These are phyloP conservation scores for Lordiphosa fenestrarum DNA, from an alignment of 2,888 invertebrate genomes.

Conservation along the genomic window DNA sequence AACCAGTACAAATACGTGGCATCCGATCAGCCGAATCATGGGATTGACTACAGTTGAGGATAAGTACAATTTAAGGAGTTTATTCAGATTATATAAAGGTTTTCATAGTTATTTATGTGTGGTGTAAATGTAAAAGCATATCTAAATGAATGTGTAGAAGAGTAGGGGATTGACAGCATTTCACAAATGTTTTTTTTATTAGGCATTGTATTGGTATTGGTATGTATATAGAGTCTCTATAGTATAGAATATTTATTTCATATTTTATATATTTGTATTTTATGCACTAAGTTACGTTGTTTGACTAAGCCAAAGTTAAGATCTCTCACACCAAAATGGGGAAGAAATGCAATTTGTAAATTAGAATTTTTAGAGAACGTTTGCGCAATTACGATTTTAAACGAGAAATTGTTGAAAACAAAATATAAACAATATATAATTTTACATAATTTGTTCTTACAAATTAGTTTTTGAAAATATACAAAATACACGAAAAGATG, in stretches of 20 bases:
- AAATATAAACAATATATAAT: constrained; percentile 25
- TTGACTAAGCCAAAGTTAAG: constrained; percentile 37
- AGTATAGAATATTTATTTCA: constrained; percentile 14
- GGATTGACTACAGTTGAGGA: constrained; percentile 31
- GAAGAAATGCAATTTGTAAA: constrained; percentile 20
- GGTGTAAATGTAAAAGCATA: constrained; percentile 25
- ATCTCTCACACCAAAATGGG: constrained; percentile 19
- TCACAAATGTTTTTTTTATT: constrained; percentile 34
- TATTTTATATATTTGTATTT: not conserved
- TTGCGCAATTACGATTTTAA: constrained; percentile 25
- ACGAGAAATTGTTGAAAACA: constrained; percentile 11
- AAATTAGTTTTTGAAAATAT: constrained; percentile 12
- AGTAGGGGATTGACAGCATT: constrained; percentile 6
- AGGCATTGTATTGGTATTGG: constrained; percentile 12
- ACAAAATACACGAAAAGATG: constrained; percentile 1
- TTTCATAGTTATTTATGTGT: constrained; percentile 23
- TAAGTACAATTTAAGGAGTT: constrained; percentile 24
- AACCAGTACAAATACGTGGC: constrained; percentile 1
- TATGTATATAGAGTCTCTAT: constrained; percentile 27
- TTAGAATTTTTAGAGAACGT: constrained; percentile 28
- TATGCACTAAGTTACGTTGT: too few species aligned
- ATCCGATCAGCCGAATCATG: constrained; percentile 35
- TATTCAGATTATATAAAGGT: constrained; percentile 37
- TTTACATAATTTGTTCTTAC: constrained; percentile 28
- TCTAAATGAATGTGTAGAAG: constrained; percentile 20